These are phyloP conservation scores for Amphipyra tragopoginis DNA, from an alignment of 2,888 invertebrate genomes.

Conservation along the genomic window DNA sequence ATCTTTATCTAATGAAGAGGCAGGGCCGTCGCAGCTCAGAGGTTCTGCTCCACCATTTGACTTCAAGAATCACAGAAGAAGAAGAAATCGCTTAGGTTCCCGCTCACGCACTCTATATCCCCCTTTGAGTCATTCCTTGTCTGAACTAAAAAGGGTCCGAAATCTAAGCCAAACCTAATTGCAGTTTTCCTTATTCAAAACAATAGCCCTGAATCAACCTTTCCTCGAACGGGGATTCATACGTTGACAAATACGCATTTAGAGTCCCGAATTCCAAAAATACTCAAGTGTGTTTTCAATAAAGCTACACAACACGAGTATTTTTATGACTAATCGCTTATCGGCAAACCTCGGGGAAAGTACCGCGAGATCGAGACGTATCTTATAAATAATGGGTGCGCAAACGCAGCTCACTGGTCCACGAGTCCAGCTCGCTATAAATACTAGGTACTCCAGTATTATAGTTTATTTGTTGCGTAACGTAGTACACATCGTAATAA, in stretches of 20 bases:
- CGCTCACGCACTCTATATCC: too few relatives aligned
- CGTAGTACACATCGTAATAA: not conserved
- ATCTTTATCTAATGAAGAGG: too few relatives aligned
- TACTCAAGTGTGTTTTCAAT: slow-evolving; percentile 3
- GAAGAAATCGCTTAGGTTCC: too few relatives aligned
- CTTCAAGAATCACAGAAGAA: too few relatives aligned
- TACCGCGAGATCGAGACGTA: slow-evolving; percentile 38
- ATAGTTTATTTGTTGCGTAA: not conserved
- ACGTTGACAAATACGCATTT: slow-evolving; percentile 15
- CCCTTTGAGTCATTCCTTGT: too few relatives aligned
- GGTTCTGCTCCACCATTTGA: too few relatives aligned
- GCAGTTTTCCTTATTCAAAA: slow-evolving; percentile 29
- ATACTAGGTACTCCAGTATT: slow-evolving; percentile 1
- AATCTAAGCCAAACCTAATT: not conserved
- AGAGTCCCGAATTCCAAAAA: slow-evolving; percentile 37
- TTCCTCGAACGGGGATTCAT: slow-evolving; percentile 25
- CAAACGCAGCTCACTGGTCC: slow-evolving; percentile 27
- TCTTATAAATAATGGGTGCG: slow-evolving; percentile 35
- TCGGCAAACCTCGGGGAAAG: slow-evolving; percentile 43
- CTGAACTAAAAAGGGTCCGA: not conserved
- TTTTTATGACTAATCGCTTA: slow-evolving; percentile 30
- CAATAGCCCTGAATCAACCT: slow-evolving; percentile 11
- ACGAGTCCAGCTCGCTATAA: slow-evolving; percentile 20
- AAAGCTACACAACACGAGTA: not conserved
- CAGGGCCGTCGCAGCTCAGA: too few relatives aligned